Base-by-base conservation (phyloP, 2,113 vertebrate species). In the Gobio gobio region DNA sequence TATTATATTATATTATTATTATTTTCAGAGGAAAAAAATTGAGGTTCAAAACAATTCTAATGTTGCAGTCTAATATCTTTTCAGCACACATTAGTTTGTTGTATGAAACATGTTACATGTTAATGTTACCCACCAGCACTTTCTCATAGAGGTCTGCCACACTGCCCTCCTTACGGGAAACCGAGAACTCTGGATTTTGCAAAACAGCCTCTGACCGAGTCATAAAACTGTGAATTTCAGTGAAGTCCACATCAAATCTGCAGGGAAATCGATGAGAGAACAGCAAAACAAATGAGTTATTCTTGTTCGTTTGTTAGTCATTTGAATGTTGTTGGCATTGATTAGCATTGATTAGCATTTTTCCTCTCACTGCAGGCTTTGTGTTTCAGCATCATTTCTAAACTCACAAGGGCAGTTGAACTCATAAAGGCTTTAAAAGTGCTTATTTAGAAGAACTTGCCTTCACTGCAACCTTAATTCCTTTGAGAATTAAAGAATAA, bases 161-260 rank as follows among this genome's bases (percentile, higher is more conserved):
- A 90, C 95, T 96, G 85, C 97, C 97, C 77, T 98, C 97, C 79
- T 99, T 99, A 14, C 97, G 94, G 10, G 94, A 96, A 83, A 96
- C 54, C 3, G 97, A 95, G 88, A 98, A 98, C 90, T 99, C 98
- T 0, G 97, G 96, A 90, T 96, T 98, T 91, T 99, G 97, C 22
- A 99, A 93, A 89, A 96, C 94, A 36, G 97, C 97, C 94, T 99
- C 97, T 2, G 97, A 97, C 1, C 98, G 96, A 20, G 98, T 99
- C 96, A 99, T 99, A 95, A 97, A 99, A 86, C 97, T 99, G 90
- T 99, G 97, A 61, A 99, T 96, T 94, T 99, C 98, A 16, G 97
- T 99, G 88, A 96, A 97, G 87, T 99, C 98, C 0, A 96, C 95
- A 85, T 99, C 97, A 93, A 99, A 97, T 92, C 98, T 99, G 91